Conservation (phyloP, 2,888 invertebrate genomes). For the Pandemis corylana region DNA sequence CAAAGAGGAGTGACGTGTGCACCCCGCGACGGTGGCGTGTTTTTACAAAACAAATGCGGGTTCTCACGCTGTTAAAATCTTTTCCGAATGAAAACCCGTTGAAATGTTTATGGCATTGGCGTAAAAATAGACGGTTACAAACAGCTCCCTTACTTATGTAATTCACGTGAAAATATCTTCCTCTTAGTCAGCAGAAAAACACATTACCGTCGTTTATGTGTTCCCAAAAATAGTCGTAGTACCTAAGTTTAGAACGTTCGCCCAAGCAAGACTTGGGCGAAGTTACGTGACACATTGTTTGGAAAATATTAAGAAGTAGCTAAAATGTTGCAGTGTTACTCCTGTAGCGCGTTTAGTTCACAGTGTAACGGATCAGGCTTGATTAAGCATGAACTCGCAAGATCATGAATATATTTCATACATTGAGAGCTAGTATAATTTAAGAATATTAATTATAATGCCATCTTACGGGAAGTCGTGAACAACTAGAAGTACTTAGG, state of each 20-base stretch:
- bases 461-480: too few relatives aligned
- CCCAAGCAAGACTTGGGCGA: conserved; percentile 4
- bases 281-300: conserved; percentile 10
- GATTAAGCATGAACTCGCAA: too few relatives aligned
- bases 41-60: background rate
- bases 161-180: conserved; percentile 55
- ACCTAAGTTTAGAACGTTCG: conserved; percentile 20
- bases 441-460: too few relatives aligned
- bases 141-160: conserved; percentile 45
- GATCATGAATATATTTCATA: too few relatives aligned
- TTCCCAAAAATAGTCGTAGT: conserved; percentile 50
- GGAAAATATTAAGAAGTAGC: background rate
- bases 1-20: too few relatives aligned
- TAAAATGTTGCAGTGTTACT: conserved; percentile 1
- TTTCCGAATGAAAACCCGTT: conserved; percentile 6
- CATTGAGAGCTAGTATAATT: too few relatives aligned
- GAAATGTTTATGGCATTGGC: conserved; percentile 19
- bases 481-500: too few relatives aligned
- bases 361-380: too few relatives aligned
- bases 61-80: conserved; percentile 8
- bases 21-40: background rate
- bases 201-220: conserved; percentile 50
- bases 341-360: too few relatives aligned
- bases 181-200: conserved; percentile 56
- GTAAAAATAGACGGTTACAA: conserved; percentile 15